A percentile compares a stretch with the other conserved stretches of the same genome.
phyloP scores from a whole-genome alignment of 2,113 vertebrate genomes.

The Gavia stellata region DNA sequence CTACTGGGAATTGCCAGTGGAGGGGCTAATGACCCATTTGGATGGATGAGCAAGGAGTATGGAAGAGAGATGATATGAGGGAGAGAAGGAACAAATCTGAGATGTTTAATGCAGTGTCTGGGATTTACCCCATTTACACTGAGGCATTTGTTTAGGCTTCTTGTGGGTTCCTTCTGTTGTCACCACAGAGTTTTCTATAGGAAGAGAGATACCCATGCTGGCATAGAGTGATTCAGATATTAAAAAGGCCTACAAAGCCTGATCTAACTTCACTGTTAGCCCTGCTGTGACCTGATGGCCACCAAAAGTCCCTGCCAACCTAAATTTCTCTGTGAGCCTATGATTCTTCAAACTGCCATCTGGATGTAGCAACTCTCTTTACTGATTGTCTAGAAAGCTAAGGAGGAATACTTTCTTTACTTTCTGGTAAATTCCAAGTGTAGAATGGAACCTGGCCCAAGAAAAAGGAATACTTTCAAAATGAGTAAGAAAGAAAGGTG shows the following conservation, averaged over 20 bases:
- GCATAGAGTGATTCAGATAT: not conserved
- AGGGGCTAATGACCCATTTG: not conserved
- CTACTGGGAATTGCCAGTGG: not conserved
- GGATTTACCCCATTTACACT: not conserved
- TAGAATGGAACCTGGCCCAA: not conserved
- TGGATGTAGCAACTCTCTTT: not conserved
- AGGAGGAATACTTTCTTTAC: not conserved
- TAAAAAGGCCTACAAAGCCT: not conserved
- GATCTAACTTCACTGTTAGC: not conserved
- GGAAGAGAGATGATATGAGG: not conserved
- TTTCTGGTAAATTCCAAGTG: not conserved
- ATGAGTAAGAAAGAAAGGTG: not conserved
- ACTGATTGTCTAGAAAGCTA: not conserved
- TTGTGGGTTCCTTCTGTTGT: not conserved
- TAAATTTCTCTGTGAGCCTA: not conserved
- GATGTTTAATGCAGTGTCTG: not conserved
- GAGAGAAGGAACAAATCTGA: not conserved
- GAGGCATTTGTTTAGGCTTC: not conserved
- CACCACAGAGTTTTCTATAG: not conserved
- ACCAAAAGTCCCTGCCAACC: not conserved
- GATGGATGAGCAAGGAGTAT: not conserved
- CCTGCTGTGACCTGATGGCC: not conserved
- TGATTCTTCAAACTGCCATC: not conserved
- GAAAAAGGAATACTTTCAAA: not conserved
- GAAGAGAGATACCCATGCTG: not conserved